Base-by-base conservation (phyloP, 1,140 invertebrate genomes). In the Phymastichus coffea region DNA sequence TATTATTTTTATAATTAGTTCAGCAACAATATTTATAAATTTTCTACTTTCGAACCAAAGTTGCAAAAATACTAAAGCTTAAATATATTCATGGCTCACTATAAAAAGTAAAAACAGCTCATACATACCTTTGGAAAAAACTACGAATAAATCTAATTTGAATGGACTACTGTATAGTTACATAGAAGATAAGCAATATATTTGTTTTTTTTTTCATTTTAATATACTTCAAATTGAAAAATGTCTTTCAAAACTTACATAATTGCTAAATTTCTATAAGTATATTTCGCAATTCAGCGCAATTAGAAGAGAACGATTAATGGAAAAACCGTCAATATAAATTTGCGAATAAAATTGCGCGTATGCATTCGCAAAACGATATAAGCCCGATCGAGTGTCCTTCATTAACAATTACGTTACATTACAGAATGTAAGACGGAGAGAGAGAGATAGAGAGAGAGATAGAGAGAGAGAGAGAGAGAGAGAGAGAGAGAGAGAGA, bases 151-250 rank as follows among this genome's bases (percentile, higher is more conserved):
- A n/a, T n/a, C n/a, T n/a, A 35, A 26, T 40, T 20, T 30, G 41
- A 9, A 47, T 48, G 40, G n/a, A 54, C n/a, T 37, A 33, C 23
- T 52, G 35, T n/a, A 6, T 53, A 53, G 30, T 19, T 54, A 33
- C 25, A 61, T 49, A 17, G 30, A 61, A 25, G 48, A 61, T 28
- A 61, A 61, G 26, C 14, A 51, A n/a, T n/a, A n/a, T n/a, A n/a
- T n/a, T n/a, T 60, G n/a, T 54, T 40, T 46, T 52, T 17, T 53
- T 48, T 47, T 23, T 20, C 33, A 35, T 49, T 55, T 55, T 43
- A 55, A 61, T 55, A 51, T 56, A 49, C 38, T 61, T 55, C 46
- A 55, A 48, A 43, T 55, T 61, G 52, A 35, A 61, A 55, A 61
- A 56, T 41, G 33, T 41, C 22, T 56, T 51, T 55, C 25, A 48